phyloP scores from a whole-genome alignment of 2,797 vertebrate genomes.

The Poliocrania exsul region DNA sequence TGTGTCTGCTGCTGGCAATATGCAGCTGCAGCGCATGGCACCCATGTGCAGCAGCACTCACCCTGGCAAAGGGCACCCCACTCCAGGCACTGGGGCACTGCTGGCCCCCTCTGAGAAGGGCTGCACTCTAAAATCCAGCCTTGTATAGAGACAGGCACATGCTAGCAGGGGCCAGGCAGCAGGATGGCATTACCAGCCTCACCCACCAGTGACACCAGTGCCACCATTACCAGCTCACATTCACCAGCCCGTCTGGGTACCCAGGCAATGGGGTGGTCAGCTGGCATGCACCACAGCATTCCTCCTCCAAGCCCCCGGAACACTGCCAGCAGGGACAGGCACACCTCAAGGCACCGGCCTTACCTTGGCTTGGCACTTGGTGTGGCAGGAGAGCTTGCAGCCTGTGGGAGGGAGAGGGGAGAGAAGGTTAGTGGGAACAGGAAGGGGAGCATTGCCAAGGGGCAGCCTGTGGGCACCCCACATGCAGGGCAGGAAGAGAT shows the following conservation, averaged over 20 bases:
- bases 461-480: not conserved
- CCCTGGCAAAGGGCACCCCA: not conserved
- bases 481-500: rapidly evolving
- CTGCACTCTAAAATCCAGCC: not conserved
- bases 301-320: not conserved
- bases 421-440: not conserved
- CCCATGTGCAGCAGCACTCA: not conserved
- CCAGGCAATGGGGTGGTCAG: not conserved
- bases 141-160: rapidly evolving
- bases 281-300: not conserved
- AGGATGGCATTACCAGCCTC: not conserved
- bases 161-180: not conserved
- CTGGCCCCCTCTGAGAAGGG: not conserved
- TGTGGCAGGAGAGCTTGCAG: constrained; percentile 66
- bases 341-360: not conserved
- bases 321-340: rapidly evolving
- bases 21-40: rapidly evolving
- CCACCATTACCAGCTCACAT: not conserved
- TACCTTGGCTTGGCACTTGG: constrained; percentile 65
- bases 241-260: not conserved
- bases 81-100: not conserved
- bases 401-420: not conserved
- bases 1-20: not conserved
- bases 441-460: rapidly evolving
- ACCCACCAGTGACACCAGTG: not conserved